Percentiles rank a stretch among this genome's conserved stretches.
Conservation (phyloP, 2,797 vertebrate genomes). For the Oryzias dopingdopingensis region DNA sequence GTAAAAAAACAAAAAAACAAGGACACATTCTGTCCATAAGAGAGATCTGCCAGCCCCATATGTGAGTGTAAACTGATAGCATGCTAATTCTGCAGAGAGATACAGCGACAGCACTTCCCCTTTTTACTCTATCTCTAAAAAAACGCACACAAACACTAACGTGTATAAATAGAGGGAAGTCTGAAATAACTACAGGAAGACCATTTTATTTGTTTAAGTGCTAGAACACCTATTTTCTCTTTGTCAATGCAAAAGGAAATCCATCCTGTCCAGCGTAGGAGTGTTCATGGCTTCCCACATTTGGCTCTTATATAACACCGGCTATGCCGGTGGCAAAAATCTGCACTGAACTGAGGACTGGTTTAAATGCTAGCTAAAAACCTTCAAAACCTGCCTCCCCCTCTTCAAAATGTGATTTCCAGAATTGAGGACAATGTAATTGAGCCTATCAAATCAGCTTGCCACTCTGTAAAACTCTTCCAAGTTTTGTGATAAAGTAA, state of each 20-base stretch:
- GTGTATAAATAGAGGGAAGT: too few relatives aligned
- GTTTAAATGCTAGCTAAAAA: conserved; percentile 29
- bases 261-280: conserved; percentile 48
- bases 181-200: too few relatives aligned
- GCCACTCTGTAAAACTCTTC: conserved; percentile 17
- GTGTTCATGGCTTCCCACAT: conserved; percentile 49
- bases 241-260: conserved; percentile 36
- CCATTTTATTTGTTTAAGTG: conserved; percentile 24
- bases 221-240: conserved; percentile 25
- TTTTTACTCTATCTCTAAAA: too few relatives aligned
- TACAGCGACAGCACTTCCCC: too few relatives aligned
- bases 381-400: conserved; percentile 16
- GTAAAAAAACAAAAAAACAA: conserved; percentile 38
- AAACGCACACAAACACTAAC: neutral
- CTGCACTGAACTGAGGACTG: conserved; percentile 47
- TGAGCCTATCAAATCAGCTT: conserved; percentile 22
- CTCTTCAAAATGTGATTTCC: conserved; percentile 12
- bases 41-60: conserved; percentile 29
- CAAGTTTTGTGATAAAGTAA: too few relatives aligned
- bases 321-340: conserved; percentile 46
- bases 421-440: conserved; percentile 27
- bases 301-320: conserved; percentile 57
- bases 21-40: conserved; percentile 44
- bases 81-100: conserved; percentile 19
- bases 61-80: conserved; percentile 45